These are phyloP conservation scores for Phragmatobia fuliginosa DNA, from an alignment of 2,888 invertebrate species.

Conservation along the genomic window DNA sequence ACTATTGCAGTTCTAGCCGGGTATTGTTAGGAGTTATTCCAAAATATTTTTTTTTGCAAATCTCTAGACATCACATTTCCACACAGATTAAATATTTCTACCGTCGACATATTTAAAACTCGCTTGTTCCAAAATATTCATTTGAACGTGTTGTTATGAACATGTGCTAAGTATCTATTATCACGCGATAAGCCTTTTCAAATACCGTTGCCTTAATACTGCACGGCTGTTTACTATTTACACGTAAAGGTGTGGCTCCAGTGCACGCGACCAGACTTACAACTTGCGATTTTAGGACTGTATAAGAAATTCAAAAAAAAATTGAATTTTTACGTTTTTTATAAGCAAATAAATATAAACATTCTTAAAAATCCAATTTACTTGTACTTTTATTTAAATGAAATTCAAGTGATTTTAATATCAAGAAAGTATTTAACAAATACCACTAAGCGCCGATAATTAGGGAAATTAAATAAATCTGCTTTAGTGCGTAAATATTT, in stretches of 20 bases:
- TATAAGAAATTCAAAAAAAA: not conserved
- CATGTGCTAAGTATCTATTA: conserved; percentile 44
- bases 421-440: no score
- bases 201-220: conserved; percentile 48
- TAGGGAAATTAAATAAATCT: not conserved
- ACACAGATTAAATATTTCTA: conserved; percentile 26
- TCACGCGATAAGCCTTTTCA: conserved; percentile 47
- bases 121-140: conserved; percentile 48
- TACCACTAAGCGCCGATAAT: no score
- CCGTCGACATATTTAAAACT: conserved; percentile 37
- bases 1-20: conserved; percentile 23
- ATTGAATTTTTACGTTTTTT: no score
- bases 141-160: conserved; percentile 37
- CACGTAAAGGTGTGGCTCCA: conserved; percentile 20
- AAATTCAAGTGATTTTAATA: no score
- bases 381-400: no score
- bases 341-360: no score
- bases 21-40: conserved; percentile 35
- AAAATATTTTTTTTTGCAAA: conserved; percentile 37
- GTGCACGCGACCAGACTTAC: conserved; percentile 28
- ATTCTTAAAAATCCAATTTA: no score
- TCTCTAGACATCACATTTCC: conserved; percentile 42
- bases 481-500: not conserved
- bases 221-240: conserved; percentile 43
- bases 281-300: not conserved